Evolutionary conservation across 2,797 vertebrate genomes (phyloP), one percentile per base, ranked within the genome.

Genomic region (Toxotes lorentzi): DNA sequence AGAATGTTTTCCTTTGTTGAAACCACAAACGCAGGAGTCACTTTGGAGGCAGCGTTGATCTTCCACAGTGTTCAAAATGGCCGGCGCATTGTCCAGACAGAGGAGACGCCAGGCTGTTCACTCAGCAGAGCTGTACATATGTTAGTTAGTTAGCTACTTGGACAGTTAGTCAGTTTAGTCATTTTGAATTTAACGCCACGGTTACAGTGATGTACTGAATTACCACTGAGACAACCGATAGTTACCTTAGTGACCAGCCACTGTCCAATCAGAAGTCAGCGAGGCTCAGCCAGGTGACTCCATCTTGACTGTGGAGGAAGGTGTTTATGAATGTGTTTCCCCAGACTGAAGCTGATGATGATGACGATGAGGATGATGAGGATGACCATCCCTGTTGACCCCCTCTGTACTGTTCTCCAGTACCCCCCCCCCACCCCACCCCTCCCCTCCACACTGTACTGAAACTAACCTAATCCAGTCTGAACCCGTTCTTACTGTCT

Each of bases 161-260:
- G 62, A 53, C 54, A 32, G 35, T 78, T 70, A 70, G 72, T 72
- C 27, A 83, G 60, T 58, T 38, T 76, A 82, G 83, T 60, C 1
- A 1, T 76, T 84, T 65, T 79, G 63, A 40, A 86, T 81, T 89
- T 50, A 83, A 75, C 1, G 71, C 85, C 78, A 88, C 54, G 41
- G 79, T 83, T 78, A 78, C 66, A 79, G 62, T 72, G 56, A 69
- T 34, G 10, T 35, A 65, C 61, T 62, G 76, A 76, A 65, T 60
- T 38, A 73, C 62, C 82, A 76, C 70, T 17, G 72, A 79, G 65
- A 86, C 66, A 70, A 83, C 87, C 71, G 11, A 73, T 59, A 63
- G 80, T 81, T 88, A 87, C 87, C 83, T 82, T 86, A 64, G 89
- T 66, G 91, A 91, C 91, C 90, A 90, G 82, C 78, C 91, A 91